phyloP scores from a whole-genome alignment of 2,888 invertebrate species.

The Cantharis rufa region DNA sequence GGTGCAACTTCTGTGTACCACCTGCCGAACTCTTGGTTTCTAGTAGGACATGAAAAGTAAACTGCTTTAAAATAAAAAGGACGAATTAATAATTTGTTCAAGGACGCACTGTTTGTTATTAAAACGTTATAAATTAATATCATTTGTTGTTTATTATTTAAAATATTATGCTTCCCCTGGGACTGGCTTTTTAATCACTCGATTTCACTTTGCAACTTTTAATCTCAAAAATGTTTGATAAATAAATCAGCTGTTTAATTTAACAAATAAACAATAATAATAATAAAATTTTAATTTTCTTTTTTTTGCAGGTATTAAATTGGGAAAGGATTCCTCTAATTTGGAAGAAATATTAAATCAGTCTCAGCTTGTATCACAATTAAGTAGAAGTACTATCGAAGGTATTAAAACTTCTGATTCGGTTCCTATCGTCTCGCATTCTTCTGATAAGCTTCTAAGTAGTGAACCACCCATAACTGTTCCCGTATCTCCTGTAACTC shows the following conservation, averaged over 20 bases:
- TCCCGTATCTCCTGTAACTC: not conserved
- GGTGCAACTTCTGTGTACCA: not conserved
- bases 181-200: not conserved
- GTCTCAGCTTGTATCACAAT: not conserved
- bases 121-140: not conserved
- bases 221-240: not conserved
- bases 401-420: not conserved
- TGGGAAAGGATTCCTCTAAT: not conserved
- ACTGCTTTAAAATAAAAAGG: not conserved
- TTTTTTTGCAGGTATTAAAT: not conserved
- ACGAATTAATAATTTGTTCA: not conserved
- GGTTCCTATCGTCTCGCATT: not conserved
- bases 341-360: not conserved
- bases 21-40: not conserved
- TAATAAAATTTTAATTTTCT: too few relatives aligned
- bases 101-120: not conserved
- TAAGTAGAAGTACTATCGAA: not conserved
- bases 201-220: not conserved
- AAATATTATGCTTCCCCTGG: not conserved
- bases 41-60: not conserved
- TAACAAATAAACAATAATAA: not conserved
- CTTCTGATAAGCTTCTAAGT: not conserved
- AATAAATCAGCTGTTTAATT: not conserved
- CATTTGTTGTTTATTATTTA: not conserved
- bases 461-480: not conserved